Conservation (phyloP, 2,888 invertebrate species). For the Tenthredo amoena region DNA sequence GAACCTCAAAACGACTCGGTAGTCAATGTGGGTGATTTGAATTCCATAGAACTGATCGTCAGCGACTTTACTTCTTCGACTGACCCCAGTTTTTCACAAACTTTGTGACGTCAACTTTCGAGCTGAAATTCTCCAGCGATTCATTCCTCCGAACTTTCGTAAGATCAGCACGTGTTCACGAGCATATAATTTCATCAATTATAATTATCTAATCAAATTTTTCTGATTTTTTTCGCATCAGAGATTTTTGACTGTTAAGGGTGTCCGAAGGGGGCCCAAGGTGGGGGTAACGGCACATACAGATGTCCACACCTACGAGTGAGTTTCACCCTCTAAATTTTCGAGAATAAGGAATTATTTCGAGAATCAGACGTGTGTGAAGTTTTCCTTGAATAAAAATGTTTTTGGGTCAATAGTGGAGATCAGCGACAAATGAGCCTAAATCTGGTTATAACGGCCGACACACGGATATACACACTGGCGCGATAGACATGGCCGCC, state of each 20-base stretch:
- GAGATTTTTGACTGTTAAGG: background rate
- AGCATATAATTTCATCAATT: background rate
- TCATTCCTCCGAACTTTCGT: background rate
- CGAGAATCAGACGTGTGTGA: no score
- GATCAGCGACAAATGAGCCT: no score
- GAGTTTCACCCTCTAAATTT: no score
- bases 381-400: no score
- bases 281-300: no score
- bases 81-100: background rate
- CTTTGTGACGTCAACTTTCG: background rate
- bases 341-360: no score
- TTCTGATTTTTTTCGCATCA: background rate
- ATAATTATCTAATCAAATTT: background rate
- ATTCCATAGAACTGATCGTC: constrained; percentile 14
- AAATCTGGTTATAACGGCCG: no score
- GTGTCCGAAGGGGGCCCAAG: no score
- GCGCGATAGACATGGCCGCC: no score
- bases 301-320: no score
- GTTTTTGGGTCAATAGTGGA: no score
- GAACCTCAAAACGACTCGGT: background rate
- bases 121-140: background rate
- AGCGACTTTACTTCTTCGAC: background rate
- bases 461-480: no score
- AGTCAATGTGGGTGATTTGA: constrained; percentile 8
- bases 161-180: background rate